Percentiles rank a stretch among this genome's conserved stretches.
These are phyloP conservation scores for Corvus hawaiiensis DNA, from an alignment of 2,113 vertebrate species.

Conservation along the genomic window DNA sequence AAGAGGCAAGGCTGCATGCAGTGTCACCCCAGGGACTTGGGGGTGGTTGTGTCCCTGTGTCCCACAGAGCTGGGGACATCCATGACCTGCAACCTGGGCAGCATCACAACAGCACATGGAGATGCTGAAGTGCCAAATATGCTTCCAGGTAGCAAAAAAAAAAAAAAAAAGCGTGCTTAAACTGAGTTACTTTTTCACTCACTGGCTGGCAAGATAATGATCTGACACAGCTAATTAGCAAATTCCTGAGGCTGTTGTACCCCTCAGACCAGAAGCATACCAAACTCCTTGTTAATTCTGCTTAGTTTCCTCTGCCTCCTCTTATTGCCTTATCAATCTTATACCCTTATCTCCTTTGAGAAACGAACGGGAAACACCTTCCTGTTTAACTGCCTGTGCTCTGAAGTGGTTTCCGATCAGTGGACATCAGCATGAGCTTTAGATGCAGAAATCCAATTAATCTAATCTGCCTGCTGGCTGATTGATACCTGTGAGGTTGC, in stretches of 20 bases:
- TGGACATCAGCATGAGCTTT: neutral
- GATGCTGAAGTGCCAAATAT: neutral
- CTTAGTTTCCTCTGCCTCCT: neutral
- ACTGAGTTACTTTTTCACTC: neutral
- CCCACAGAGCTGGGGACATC: fast-evolving
- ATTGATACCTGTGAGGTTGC: neutral
- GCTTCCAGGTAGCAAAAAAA: neutral
- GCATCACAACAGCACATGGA: fast-evolving
- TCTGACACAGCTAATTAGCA: slow-evolving; percentile 12
- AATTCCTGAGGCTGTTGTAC: slow-evolving; percentile 37
- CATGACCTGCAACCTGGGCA: neutral
- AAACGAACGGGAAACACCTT: neutral
- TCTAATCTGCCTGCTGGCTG: neutral
- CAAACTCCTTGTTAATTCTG: neutral
- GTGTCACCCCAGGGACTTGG: neutral
- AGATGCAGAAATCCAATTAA: neutral
- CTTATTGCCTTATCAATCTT: neutral
- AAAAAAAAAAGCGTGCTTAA: neutral
- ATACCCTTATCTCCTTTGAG: neutral
- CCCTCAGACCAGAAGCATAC: neutral
- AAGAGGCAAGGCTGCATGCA: neutral
- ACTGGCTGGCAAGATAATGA: slow-evolving; percentile 13
- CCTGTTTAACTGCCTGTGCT: neutral
- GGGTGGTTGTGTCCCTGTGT: neutral
- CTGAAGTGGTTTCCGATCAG: neutral